A percentile compares a stretch with the other conserved stretches of the same genome.
Conservation (phyloP, 1,140 invertebrate species). For the Drosophila kikkawai region DNA sequence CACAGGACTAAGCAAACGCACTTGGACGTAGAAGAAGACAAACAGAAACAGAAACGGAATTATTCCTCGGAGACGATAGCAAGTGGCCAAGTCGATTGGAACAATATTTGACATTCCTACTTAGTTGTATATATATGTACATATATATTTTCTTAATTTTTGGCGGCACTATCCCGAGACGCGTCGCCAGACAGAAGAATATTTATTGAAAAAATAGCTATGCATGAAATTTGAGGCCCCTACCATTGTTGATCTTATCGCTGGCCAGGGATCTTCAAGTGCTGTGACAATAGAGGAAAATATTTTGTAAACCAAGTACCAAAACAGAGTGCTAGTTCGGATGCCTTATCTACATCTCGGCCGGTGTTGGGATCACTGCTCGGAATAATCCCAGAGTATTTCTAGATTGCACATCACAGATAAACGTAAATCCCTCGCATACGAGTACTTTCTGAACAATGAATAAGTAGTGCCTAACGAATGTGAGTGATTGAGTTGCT, state of each 20-base stretch:
- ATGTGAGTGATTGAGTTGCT: constrained; percentile 40
- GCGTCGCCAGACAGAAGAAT: constrained; percentile 30
- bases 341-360: constrained; percentile 54
- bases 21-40: constrained; percentile 24
- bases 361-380: constrained; percentile 32
- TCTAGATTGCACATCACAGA: constrained; percentile 54
- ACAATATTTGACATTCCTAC: constrained; percentile 51
- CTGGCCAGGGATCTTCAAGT: constrained; percentile 29
- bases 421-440: constrained; percentile 40
- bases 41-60: constrained; percentile 23
- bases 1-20: constrained; percentile 47
- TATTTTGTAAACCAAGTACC: constrained; percentile 53
- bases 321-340: constrained; percentile 51
- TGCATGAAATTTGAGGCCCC: constrained; percentile 49
- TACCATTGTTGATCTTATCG: constrained; percentile 51
- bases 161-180: constrained; percentile 32
- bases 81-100: constrained; percentile 47
- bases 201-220: constrained; percentile 55
- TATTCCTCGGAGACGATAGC: constrained; percentile 33
- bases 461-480: constrained; percentile 17
- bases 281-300: constrained; percentile 47
- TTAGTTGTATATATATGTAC: constrained; percentile 31
- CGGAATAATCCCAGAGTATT: constrained; percentile 32
- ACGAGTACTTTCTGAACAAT: constrained; percentile 19
- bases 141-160: constrained; percentile 50